Percentiles rank a stretch among this genome's conserved stretches.
phyloP scores from a whole-genome alignment of 2,888 invertebrate species.

The Spialia ferax region DNA sequence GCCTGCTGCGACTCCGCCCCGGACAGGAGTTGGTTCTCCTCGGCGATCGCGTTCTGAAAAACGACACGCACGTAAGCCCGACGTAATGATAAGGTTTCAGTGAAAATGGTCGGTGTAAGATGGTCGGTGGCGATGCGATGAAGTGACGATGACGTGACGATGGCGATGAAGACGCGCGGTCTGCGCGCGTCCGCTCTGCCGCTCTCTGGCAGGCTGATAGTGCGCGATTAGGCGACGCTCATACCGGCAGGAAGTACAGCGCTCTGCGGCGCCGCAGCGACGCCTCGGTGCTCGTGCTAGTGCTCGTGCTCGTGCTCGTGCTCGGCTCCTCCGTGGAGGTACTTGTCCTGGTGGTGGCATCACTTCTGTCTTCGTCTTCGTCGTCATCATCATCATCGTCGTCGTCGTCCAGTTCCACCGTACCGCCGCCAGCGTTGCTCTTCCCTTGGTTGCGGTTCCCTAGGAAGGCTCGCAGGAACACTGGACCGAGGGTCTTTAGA shows the following conservation, averaged over 20 bases:
- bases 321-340: conserved; percentile 45
- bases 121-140: conserved; percentile 54
- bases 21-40: conserved; percentile 82
- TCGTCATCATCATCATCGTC: conserved; percentile 86
- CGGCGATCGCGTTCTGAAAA: conserved; percentile 74
- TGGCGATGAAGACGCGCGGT: conserved; percentile 65
- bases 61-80: conserved; percentile 33
- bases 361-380: conserved; percentile 80
- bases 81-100: conserved; percentile 22
- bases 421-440: conserved; percentile 65
- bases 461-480: conserved; percentile 88
- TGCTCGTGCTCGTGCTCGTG: conserved; percentile 37
- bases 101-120: conserved; percentile 57
- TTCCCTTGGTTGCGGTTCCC: conserved; percentile 79
- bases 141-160: conserved; percentile 49
- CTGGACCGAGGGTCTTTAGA: conserved; percentile 92
- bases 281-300: conserved; percentile 51
- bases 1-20: conserved; percentile 88
- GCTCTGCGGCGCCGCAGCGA: conserved; percentile 62
- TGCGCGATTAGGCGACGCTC: conserved; percentile 71
- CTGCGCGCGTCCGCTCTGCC: conserved; percentile 76
- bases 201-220: conserved; percentile 79
- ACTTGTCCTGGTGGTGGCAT: conserved; percentile 21
- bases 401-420: conserved; percentile 81
- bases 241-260: conserved; percentile 75